These are phyloP conservation scores for Yponomeuta cagnagella DNA, from an alignment of 2,888 invertebrate genomes.

Conservation along the genomic window DNA sequence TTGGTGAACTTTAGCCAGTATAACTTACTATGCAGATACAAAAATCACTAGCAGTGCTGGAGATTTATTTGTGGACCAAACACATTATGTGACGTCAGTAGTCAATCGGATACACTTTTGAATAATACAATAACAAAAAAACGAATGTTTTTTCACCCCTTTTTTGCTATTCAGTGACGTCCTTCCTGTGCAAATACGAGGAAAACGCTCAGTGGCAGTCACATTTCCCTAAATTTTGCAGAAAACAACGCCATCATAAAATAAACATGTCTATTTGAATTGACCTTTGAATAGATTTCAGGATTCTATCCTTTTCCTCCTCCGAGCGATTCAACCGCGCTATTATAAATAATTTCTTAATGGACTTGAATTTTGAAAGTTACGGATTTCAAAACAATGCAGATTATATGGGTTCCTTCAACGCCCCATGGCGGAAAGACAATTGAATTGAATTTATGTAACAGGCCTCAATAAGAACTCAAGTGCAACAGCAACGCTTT, in stretches of 20 bases:
- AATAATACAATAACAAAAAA: slow-evolving; percentile 3
- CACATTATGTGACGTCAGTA: background rate
- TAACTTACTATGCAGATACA: background rate
- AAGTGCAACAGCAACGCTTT: slow-evolving; percentile 11
- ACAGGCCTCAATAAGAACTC: slow-evolving; percentile 7
- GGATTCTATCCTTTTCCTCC: background rate
- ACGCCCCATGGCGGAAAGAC: background rate
- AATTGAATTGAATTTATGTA: slow-evolving; percentile 10
- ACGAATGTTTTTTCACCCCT: slow-evolving; percentile 1
- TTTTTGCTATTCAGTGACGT: background rate
- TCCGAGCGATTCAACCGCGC: background rate
- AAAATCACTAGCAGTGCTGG: background rate
- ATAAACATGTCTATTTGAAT: slow-evolving; percentile 28
- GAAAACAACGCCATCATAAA: slow-evolving; percentile 21
- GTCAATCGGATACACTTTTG: slow-evolving; percentile 3
- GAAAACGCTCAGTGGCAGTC: background rate
- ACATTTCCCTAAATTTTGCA: slow-evolving; percentile 18
- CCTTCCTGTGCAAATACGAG: slow-evolving; percentile 1
- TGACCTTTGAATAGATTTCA: slow-evolving; percentile 28
- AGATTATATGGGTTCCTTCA: background rate
- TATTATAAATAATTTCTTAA: too few relatives aligned
- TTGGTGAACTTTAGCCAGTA: background rate
- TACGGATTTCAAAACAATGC: background rate
- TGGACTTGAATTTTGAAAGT: background rate
- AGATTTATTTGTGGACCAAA: slow-evolving; percentile 6